These are phyloP conservation scores for Sinohyriopsis cumingii DNA, from an alignment of 2,888 invertebrate species.

Conservation along the genomic window DNA sequence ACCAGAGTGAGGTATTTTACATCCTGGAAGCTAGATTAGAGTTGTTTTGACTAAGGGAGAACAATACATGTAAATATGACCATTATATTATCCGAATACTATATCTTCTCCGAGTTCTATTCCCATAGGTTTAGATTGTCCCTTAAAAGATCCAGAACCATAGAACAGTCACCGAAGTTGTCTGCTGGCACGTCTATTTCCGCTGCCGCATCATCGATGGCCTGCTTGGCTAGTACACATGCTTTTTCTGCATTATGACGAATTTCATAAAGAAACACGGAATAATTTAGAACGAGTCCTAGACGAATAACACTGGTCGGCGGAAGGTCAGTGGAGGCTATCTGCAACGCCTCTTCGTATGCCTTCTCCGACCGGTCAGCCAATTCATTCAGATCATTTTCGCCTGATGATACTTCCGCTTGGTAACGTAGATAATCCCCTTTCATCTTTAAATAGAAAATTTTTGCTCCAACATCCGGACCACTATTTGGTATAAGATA, in stretches of 20 bases:
- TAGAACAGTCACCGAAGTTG: constrained; percentile 99
- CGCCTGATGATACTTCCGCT: constrained; percentile 99
- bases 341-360: constrained; percentile 98
- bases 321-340: constrained; percentile 98
- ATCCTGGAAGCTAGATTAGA: too few relatives aligned
- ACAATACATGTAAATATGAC: too few relatives aligned
- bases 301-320: constrained; percentile 99
- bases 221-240: constrained; percentile 99
- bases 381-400: constrained; percentile 76
- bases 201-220: constrained; percentile 99
- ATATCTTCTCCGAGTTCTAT: constrained; percentile 83
- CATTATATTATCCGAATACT: not conserved
- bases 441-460: constrained; percentile 99
- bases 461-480: constrained; percentile 88
- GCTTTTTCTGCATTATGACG: constrained; percentile 98
- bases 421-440: constrained; percentile 99
- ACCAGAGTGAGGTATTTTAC: too few relatives aligned
- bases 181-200: constrained; percentile 99
- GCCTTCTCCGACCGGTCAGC: constrained; percentile 93
- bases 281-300: constrained; percentile 99
- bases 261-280: constrained; percentile 99
- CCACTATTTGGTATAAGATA: constrained; percentile 96
- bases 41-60: too few relatives aligned
- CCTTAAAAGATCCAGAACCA: constrained; percentile 97
- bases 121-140: constrained; percentile 85